Percentiles rank a stretch among this genome's conserved stretches.
phyloP scores from a whole-genome alignment of 1,140 invertebrate genomes.

The Drosophila baimaii region DNA sequence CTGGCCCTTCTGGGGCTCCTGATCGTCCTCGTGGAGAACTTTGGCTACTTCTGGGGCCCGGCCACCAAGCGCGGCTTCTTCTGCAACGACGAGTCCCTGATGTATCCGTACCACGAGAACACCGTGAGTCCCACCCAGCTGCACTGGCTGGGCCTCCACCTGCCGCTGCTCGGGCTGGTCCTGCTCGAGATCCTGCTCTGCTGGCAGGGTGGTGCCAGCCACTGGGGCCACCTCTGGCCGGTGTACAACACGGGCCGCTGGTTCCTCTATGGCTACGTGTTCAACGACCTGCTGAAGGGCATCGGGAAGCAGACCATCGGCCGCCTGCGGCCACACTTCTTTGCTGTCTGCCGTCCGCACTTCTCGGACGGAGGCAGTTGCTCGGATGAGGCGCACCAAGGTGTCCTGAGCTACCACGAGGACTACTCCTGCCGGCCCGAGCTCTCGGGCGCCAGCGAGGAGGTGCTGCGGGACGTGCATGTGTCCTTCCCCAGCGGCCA shows the following conservation, averaged over 20 bases:
- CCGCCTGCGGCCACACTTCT: constrained; percentile 95
- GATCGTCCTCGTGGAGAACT: constrained; percentile 32
- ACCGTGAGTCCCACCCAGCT: constrained; percentile 86
- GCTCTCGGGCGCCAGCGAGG: constrained; percentile 82
- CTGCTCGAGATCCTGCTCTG: constrained; percentile 32
- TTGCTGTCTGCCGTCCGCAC: constrained; percentile 88
- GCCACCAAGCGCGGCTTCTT: constrained; percentile 94
- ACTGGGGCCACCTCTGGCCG: constrained; percentile 85
- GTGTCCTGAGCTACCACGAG: constrained; percentile 86
- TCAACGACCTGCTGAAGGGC: constrained; percentile 91
- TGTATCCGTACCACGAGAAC: constrained; percentile 91
- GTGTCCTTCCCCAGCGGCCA: constrained; percentile 93
- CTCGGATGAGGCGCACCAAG: constrained; percentile 79
- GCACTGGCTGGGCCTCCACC: constrained; percentile 32
- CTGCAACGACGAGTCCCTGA: constrained; percentile 96
- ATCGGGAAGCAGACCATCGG: constrained; percentile 96
- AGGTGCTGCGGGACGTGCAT: constrained; percentile 88
- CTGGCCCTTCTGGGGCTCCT: constrained; percentile 27
- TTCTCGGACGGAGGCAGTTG: constrained; percentile 73
- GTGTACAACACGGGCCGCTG: constrained; percentile 89
- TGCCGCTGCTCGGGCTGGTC: constrained; percentile 38
- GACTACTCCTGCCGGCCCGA: constrained; percentile 86
- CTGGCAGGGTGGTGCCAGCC: neutral
- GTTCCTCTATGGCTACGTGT: constrained; percentile 92
- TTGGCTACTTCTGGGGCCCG: constrained; percentile 24